Evolutionary conservation across 2,888 invertebrate genomes (phyloP).

Genomic region (Andrena trimmerana): DNA sequence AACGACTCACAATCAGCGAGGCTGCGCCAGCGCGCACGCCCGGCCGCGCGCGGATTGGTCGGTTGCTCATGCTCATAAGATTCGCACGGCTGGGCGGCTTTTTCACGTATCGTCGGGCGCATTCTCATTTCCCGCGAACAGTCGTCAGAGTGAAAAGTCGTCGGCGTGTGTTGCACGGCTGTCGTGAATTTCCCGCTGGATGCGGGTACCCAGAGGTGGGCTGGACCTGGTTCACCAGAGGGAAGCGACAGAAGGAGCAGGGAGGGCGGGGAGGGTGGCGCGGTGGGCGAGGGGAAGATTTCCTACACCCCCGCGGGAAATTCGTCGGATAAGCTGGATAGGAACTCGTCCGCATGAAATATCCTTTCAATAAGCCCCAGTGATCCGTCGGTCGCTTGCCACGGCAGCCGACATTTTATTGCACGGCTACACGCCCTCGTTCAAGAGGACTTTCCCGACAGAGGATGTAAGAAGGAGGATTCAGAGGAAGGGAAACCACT

Average conservation of each 20-base stretch:
- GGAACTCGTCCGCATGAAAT: conserved; percentile 82
- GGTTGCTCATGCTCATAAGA: conserved; percentile 4
- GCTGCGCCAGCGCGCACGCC: background rate
- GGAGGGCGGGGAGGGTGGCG: conserved; percentile 12
- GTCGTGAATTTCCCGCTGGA: conserved; percentile 54
- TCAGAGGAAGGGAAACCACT: conserved; percentile 23
- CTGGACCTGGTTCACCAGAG: conserved; percentile 3
- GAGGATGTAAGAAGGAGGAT: conserved; percentile 51
- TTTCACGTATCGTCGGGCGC: conserved; percentile 45
- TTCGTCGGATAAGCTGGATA: conserved; percentile 80
- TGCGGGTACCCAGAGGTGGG: background rate
- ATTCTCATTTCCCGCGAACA: conserved; percentile 51
- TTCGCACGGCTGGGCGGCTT: conserved; percentile 32
- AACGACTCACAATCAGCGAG: no score
- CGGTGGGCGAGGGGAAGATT: conserved; percentile 62
- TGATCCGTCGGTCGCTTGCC: conserved; percentile 83
- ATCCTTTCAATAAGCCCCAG: conserved; percentile 84
- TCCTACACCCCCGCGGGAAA: conserved; percentile 78
- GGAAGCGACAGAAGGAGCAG: conserved; percentile 30
- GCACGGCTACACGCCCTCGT: conserved; percentile 71
- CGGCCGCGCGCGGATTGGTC: background rate
- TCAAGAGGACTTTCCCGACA: conserved; percentile 40
- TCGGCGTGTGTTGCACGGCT: conserved; percentile 33
- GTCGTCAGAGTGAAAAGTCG: conserved; percentile 51
- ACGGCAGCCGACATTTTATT: conserved; percentile 84